Conservation (phyloP, 2,888 invertebrate genomes). For the Carcina quercana region DNA sequence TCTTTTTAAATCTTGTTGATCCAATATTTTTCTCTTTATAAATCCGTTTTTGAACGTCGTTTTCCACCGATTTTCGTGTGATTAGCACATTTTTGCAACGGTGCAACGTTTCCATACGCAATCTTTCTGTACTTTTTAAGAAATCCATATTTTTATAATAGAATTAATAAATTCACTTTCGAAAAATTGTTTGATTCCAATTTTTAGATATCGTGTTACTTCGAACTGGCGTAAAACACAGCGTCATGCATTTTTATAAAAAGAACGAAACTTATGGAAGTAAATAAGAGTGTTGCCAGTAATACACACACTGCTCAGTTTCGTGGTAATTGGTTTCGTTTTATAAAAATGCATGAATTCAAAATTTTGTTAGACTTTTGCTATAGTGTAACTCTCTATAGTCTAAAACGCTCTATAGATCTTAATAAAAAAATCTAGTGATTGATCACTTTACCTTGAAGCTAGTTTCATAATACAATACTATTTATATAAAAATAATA, state of each 20-base stretch:
- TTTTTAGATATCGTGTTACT: conserved; percentile 24
- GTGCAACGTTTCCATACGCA: conserved; percentile 40
- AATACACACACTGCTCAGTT: conserved; percentile 16
- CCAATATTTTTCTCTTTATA: conserved; percentile 10
- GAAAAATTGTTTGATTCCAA: conserved; percentile 33
- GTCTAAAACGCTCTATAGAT: conserved; percentile 55
- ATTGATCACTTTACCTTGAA: conserved; percentile 40
- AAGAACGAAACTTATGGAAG: conserved; percentile 34
- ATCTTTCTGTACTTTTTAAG: conserved; percentile 11
- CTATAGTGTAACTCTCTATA: conserved; percentile 51
- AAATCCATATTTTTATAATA: conserved; percentile 63
- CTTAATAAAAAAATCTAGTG: conserved; percentile 45
- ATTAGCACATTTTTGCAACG: conserved; percentile 30
- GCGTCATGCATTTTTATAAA: conserved; percentile 50
- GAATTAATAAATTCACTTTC: conserved; percentile 24
- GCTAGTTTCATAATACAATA: conserved; percentile 37
- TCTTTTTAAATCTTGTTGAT: conserved; percentile 15
- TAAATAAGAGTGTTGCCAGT: conserved; percentile 30
- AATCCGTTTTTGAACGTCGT: conserved; percentile 5
- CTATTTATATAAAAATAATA: conserved; percentile 44
- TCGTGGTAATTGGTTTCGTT: conserved; percentile 28
- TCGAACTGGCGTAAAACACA: conserved; percentile 14
- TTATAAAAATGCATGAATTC: conserved; percentile 44
- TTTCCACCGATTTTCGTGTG: conserved; percentile 17
- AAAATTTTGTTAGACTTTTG: conserved; percentile 42